Conservation (phyloP, 1,140 invertebrate species). For the Cydia splendana region DNA sequence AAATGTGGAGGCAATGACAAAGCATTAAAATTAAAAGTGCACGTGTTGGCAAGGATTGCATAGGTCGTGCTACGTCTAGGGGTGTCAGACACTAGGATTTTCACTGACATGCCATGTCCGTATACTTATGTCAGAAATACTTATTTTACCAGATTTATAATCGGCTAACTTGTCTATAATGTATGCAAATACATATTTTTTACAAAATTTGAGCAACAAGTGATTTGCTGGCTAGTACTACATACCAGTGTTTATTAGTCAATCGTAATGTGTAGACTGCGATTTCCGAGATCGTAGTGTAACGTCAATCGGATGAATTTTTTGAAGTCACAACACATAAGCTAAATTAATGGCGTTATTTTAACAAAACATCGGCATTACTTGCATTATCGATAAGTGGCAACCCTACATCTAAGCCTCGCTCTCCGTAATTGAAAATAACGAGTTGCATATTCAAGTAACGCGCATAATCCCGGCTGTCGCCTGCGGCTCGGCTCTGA, state of each 20-base stretch:
- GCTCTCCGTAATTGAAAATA: conserved; percentile 63
- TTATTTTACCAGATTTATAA: no score
- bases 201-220: no score
- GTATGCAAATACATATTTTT: no score
- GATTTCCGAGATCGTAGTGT: no score
- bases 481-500: conserved; percentile 43
- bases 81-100: not conserved
- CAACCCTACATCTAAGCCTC: conserved; percentile 37
- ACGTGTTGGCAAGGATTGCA: conserved; percentile 52
- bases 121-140: not conserved
- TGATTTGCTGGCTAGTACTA: no score
- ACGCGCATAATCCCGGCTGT: conserved; percentile 47
- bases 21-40: conserved; percentile 59
- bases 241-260: no score
- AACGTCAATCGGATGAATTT: no score
- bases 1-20: conserved; percentile 42
- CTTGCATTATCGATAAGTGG: not conserved
- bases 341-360: no score
- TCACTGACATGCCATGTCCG: not conserved
- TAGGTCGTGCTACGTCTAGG: conserved; percentile 39
- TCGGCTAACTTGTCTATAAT: no score
- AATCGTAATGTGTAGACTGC: no score
- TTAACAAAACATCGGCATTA: not conserved
- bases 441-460: conserved; percentile 68
- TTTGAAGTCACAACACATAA: no score